Evolutionary conservation across 2,888 invertebrate species (phyloP), one percentile per base, ranked within the genome.

Genomic region (Callyntrura sp.): DNA sequence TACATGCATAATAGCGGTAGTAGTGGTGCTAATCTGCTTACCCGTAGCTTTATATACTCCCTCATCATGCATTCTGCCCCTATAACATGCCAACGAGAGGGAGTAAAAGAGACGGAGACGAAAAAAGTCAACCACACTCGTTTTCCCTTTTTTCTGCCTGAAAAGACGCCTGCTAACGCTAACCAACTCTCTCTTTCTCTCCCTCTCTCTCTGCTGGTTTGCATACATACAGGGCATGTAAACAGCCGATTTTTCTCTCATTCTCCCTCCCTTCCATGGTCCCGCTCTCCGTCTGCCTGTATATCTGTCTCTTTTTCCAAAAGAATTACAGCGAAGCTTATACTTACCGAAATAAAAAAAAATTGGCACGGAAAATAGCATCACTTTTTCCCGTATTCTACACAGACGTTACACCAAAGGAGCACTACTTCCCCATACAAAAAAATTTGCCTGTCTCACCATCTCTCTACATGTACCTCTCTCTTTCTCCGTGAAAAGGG

Each of bases 131-230:
- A 68, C 68, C 68, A 28, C 68, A 35, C 25, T 68, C 68, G 68
- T 68, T 68, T 68, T 68, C n/a, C 20, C 62, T 65, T 65, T 68
- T 35, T 68, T 35, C 35, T 35, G 28, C 35, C 35, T 68, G 35
- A 68, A 68, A 35, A 23, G 28, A 57, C 57, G 25, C 55, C 48
- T 78, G 57, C 79, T 57, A 76, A 76, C 48, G 57, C 79, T 79
- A 76, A 76, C 76, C 76, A 20, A 76, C 20, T 65, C 12, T 25
- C 0, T 20, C 9, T 1, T 4, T 14, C n/a, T n/a, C n/a, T n/a
- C 48, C 48, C 20, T 65, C 12, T 25, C 0, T 20, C 9, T 1
- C 12, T 14, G 4, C 65, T 20, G 60, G 60, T 68, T 57, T 17
- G 28, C 23, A 79, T 23, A 48, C 35, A 55, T 14, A 76, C 35